Conservation (phyloP, 2,888 invertebrate genomes). For the Metallyticus violacea region DNA sequence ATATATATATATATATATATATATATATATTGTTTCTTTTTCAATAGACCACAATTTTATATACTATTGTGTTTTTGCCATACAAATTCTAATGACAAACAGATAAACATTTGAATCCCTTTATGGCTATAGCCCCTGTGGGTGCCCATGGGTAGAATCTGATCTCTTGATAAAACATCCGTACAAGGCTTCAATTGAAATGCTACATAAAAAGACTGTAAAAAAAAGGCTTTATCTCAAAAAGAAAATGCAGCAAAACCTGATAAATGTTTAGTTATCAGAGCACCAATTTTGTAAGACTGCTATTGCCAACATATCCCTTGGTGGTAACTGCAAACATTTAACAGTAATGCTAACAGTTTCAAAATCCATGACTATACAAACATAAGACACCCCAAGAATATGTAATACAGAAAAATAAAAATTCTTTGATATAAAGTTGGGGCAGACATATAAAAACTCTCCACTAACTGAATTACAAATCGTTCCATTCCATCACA, state of each 20-base stretch:
- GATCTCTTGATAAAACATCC: not conserved
- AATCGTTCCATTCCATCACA: no score
- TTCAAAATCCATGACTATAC: not conserved
- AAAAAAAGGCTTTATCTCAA: not conserved
- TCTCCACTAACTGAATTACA: no score
- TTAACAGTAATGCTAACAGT: not conserved
- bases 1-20: no score
- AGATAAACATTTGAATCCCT: no score
- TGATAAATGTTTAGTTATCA: not conserved
- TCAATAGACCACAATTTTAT: no score
- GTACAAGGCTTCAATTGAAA: not conserved
- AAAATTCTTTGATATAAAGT: not conserved
- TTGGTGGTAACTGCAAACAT: not conserved
- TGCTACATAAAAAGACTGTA: not conserved
- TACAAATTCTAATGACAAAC: not conserved
- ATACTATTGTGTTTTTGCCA: no score
- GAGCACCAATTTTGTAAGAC: conserved; percentile 9
- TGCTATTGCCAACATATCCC: not conserved
- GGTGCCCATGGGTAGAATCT: not conserved
- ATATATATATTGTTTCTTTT: no score
- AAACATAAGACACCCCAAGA: not conserved
- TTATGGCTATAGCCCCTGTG: no score
- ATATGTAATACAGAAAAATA: not conserved
- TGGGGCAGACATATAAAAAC: no score
- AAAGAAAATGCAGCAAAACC: not conserved